A percentile compares a stretch with the other conserved stretches of the same genome.
phyloP scores from a whole-genome alignment of 2,113 vertebrate species.

The Isichthys henryi region DNA sequence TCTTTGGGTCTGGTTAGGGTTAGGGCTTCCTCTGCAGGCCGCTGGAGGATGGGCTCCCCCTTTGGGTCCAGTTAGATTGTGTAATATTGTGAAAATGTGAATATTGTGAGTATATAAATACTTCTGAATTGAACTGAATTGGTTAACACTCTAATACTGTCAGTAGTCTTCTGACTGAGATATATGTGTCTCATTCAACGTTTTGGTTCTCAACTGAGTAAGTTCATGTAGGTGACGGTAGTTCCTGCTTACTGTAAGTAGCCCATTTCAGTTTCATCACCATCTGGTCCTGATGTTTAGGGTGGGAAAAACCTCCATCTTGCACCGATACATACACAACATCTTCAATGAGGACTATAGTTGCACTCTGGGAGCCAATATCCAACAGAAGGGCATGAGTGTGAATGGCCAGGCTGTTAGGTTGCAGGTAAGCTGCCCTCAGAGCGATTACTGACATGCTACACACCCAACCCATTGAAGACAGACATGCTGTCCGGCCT shows the following conservation, averaged over 20 bases:
- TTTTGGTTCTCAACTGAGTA: not conserved
- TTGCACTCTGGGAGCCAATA: slow-evolving; percentile 68
- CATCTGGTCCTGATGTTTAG: slow-evolving; percentile 35
- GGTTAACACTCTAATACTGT: not conserved
- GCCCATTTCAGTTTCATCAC: not conserved
- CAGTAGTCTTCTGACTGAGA: not conserved
- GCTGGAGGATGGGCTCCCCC: no score
- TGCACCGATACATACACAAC: slow-evolving; percentile 69
- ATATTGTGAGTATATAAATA: not conserved
- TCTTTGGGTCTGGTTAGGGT: no score
- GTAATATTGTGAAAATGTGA: not conserved
- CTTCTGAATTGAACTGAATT: not conserved
- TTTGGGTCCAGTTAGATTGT: not conserved
- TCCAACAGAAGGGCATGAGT: slow-evolving; percentile 57
- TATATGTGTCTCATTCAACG: not conserved
- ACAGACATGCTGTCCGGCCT: not conserved
- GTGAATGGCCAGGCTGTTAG: slow-evolving; percentile 58
- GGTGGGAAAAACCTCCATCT: slow-evolving; percentile 71
- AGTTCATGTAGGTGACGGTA: not conserved
- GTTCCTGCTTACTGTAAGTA: not conserved
- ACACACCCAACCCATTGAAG: not conserved
- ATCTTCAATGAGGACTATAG: slow-evolving; percentile 64
- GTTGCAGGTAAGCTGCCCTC: slow-evolving; percentile 58
- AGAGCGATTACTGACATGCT: not conserved
- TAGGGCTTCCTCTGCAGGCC: no score